Base-by-base conservation (phyloP, 2,888 invertebrate genomes). In the Desoria tigrina region DNA sequence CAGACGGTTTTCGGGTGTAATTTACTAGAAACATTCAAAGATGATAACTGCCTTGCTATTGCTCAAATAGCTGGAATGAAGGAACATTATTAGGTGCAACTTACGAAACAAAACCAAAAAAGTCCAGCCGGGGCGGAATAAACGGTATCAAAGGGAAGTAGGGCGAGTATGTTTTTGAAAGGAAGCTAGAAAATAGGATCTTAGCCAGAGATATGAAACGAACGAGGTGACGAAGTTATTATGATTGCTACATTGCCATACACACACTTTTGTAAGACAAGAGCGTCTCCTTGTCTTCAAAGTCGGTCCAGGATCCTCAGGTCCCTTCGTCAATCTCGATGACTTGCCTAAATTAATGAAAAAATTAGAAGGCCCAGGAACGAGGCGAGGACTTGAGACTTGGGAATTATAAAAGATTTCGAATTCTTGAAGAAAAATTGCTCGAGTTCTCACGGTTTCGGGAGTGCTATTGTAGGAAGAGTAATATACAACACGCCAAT, bases 401-500 rank as follows among this genome's bases (percentile, higher is more conserved):
- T 58, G 51, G 16, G 9, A 51, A 49, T 45, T 4, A n/a, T 39
- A 57, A 57, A 11, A 42, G 24, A 6, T 57, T 24, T 6, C 2
- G 26, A 42, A n/a, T 57, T 42, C 37, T 42, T 24, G 39, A 42
- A 42, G 39, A 57, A 55, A 55, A 57, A 32, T 60, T 32, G 53
- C 53, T 51, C 51, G 51, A 56, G 63, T 69, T 69, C 69, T 69
- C 69, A 69, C 69, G 69, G 65, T 69, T 62, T 54, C 11, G 18
- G 6, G 18, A 24, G n/a, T 51, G 39, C 51, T 55, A 60, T 56
- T 65, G 70, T 65, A 65, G 62, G 59, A 58, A 67, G 4, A 7
- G 32, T 71, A 72, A 72, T 66, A 74, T 74, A 74, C 71, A 69
- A 74, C 74, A 72, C 71, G 74, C 72, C 74, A 74, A 74, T 74